Evolutionary conservation across 2,113 vertebrate genomes (phyloP).

Genomic region (Raphicerus campestris): DNA sequence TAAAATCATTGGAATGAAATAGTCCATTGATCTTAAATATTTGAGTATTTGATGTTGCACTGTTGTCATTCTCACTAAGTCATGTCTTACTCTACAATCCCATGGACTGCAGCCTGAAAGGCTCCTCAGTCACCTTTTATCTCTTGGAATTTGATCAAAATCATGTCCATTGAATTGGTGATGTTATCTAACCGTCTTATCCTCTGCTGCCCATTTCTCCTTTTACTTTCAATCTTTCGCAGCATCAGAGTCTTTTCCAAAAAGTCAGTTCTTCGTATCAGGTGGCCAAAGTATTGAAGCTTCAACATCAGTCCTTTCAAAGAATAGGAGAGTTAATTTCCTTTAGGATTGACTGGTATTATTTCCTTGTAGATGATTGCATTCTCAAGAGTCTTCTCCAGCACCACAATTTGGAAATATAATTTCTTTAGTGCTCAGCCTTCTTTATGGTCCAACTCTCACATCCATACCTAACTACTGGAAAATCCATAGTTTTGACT

Average conservation of each 20-base stretch:
- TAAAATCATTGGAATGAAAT: neutral
- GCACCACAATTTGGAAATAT: neutral
- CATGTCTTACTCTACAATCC: neutral
- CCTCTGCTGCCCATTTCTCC: neutral
- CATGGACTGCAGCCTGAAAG: neutral
- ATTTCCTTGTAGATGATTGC: neutral
- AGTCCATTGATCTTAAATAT: neutral
- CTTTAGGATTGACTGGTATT: neutral
- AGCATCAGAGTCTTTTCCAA: neutral
- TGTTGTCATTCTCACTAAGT: neutral
- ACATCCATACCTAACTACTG: neutral
- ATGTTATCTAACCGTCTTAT: neutral
- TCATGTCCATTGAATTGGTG: neutral
- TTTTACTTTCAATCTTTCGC: neutral
- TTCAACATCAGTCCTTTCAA: neutral
- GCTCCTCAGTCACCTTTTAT: neutral
- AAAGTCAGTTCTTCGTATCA: neutral
- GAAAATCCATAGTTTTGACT: neutral
- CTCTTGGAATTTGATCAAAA: neutral
- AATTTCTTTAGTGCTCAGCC: neutral
- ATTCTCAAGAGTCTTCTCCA: neutral
- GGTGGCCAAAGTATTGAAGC: neutral
- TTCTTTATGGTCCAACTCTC: neutral
- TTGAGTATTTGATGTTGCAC: neutral
- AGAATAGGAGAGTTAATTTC: neutral